phyloP scores from a whole-genome alignment of 2,797 vertebrate species.

The Peromyscus attwateri region DNA sequence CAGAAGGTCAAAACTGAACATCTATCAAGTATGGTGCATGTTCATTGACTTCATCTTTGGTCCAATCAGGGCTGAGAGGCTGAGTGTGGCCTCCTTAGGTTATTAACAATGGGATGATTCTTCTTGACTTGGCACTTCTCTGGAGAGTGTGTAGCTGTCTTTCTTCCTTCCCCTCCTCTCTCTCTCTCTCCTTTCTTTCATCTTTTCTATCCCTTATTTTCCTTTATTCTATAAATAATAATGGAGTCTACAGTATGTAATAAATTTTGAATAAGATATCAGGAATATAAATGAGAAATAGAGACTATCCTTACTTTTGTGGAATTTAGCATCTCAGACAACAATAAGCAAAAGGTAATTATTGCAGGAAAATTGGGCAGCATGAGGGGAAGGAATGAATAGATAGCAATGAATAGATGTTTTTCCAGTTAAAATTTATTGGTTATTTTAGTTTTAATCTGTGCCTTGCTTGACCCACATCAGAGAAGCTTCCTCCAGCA shows the following conservation, averaged over 20 bases:
- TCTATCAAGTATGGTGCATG: constrained; percentile 29
- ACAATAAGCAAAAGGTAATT: background rate
- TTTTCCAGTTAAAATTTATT: constrained; percentile 23
- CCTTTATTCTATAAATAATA: background rate
- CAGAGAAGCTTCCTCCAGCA: background rate
- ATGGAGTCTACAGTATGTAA: background rate
- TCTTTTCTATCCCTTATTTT: background rate
- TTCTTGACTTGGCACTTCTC: constrained; percentile 18
- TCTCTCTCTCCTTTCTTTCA: accelerated
- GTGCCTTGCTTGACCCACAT: background rate
- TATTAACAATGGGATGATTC: constrained; percentile 26
- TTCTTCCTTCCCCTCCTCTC: background rate
- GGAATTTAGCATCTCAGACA: background rate
- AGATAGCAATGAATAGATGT: background rate
- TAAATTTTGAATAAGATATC: background rate
- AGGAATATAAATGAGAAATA: background rate
- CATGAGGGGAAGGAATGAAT: background rate
- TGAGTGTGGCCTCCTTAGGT: constrained; percentile 26
- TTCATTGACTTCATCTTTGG: constrained; percentile 59
- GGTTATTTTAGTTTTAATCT: background rate
- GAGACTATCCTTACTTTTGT: background rate
- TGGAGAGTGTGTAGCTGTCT: background rate
- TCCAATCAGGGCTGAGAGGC: constrained; percentile 43
- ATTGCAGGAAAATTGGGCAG: background rate
- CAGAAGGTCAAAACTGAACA: constrained; percentile 66